Evolutionary conservation across 2,888 invertebrate species (phyloP).

Genomic region (Drosophila differens): DNA sequence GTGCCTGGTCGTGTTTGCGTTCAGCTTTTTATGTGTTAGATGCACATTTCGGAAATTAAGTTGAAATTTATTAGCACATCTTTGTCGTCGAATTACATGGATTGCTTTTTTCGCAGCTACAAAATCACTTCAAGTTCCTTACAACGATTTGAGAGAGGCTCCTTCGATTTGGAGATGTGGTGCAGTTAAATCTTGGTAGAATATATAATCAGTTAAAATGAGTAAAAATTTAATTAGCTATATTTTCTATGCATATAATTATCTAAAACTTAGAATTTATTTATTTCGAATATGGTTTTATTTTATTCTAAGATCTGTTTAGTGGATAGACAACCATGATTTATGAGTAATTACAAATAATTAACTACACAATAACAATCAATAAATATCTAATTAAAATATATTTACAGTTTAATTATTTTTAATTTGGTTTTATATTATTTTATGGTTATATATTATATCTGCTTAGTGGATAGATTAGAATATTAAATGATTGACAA

Average conservation of each 20-base stretch:
- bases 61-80: slow-evolving; percentile 81
- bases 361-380: neutral
- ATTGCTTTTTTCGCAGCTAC: slow-evolving; percentile 75
- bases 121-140: slow-evolving; percentile 22
- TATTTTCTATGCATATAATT: neutral
- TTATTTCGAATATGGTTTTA: neutral
- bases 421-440: neutral
- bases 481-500: neutral
- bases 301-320: neutral
- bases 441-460: neutral
- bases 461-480: neutral
- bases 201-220: neutral
- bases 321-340: too few species aligned
- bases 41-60: slow-evolving; percentile 81
- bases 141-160: slow-evolving; percentile 6
- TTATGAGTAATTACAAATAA: too few species aligned
- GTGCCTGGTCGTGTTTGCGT: slow-evolving; percentile 45
- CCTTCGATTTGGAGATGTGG: neutral
- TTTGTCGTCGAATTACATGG: slow-evolving; percentile 78
- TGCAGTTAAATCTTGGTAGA: neutral
- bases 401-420: neutral
- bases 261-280: neutral
- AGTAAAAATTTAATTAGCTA: neutral
- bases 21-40: slow-evolving; percentile 79
- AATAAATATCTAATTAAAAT: neutral